Evolutionary conservation across 2,888 invertebrate genomes (phyloP).

Genomic region (Heliconius cydno): DNA sequence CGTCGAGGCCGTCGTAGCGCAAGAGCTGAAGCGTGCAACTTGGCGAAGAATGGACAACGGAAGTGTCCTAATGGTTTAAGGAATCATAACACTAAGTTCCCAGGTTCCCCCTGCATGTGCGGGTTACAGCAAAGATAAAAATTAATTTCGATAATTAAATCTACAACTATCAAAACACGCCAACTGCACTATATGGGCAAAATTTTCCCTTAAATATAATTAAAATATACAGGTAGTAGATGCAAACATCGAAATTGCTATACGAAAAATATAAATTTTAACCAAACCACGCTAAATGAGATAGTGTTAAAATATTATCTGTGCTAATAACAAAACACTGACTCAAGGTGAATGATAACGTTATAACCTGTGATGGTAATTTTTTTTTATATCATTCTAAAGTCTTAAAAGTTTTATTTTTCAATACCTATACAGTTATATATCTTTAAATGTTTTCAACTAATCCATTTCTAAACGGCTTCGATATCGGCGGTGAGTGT

Average conservation of each 20-base stretch:
- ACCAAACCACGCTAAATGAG: constrained; percentile 30
- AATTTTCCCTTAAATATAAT: not conserved
- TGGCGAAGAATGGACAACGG: too few species aligned
- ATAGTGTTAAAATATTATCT: constrained; percentile 52
- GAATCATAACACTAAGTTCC: too few species aligned
- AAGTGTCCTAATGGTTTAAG: too few species aligned
- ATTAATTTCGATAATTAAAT: not conserved
- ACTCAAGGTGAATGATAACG: constrained; percentile 59
- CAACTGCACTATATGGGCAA: not conserved
- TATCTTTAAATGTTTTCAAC: constrained; percentile 51
- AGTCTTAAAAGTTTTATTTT: not conserved
- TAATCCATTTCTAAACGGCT: constrained; percentile 66
- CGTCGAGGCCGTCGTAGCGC: too few species aligned
- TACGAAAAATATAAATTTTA: constrained; percentile 18
- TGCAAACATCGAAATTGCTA: constrained; percentile 1
- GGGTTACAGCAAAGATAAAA: not conserved
- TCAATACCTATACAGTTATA: not conserved
- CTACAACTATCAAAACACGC: not conserved
- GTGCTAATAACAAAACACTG: constrained; percentile 54
- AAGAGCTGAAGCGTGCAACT: too few species aligned
- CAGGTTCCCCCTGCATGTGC: too few species aligned
- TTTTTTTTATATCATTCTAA: constrained; percentile 26
- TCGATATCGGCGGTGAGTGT: constrained; percentile 60
- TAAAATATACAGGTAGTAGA: not conserved
- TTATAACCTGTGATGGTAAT: constrained; percentile 24